Evolutionary conservation across 2,113 vertebrate genomes (phyloP), one percentile per base, ranked within the genome.

Genomic region (Dinomys branickii): DNA sequence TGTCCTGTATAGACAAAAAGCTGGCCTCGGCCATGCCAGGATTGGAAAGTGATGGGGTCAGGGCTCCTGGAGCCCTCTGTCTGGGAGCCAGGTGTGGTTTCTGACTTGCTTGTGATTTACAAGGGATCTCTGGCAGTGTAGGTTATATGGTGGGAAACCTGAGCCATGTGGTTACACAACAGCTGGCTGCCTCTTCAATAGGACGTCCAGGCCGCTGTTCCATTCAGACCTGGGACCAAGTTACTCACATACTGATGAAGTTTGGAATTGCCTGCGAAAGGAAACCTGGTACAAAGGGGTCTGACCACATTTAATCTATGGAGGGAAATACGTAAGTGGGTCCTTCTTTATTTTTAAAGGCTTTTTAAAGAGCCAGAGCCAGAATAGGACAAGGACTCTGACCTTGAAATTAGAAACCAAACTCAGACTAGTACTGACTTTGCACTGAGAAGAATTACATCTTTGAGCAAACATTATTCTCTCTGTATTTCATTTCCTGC

Each of bases 241-340:
- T 84, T 77, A 33, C 52, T 35, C n/a, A 35, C 28, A 90, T 69
- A 85, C 44, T 30, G 38, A 67, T 30, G n/a, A 35, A 84, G 56
- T 71, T 90, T 44, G 85, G 81, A 88, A 88, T 85, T 52, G 58
- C 24, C 44, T 91, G 26, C 78, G 82, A 80, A 75, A 94, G 65
- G 56, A 92, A 94, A 85, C 54, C 52, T 65, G 52, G 58, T 10
- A 24, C 54, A 47, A 71, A 88, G 44, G 44, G 69, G 47, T 82
- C 88, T 52, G 50, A n/a, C 26, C 17, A 78, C 17, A 26, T 90
- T 94, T 85, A 93, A 88, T 81, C 82, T 84, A 94, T 94, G 77
- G 30, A 78, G 41, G 94, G 20, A 35, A 88, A 61, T 35, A 33
- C 63, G 24, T 30, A 77, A 84, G 22, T 81, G 59, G 30, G 20